Evolutionary conservation across 2,113 vertebrate species (phyloP).

Genomic region (Ploceus nigricollis): DNA sequence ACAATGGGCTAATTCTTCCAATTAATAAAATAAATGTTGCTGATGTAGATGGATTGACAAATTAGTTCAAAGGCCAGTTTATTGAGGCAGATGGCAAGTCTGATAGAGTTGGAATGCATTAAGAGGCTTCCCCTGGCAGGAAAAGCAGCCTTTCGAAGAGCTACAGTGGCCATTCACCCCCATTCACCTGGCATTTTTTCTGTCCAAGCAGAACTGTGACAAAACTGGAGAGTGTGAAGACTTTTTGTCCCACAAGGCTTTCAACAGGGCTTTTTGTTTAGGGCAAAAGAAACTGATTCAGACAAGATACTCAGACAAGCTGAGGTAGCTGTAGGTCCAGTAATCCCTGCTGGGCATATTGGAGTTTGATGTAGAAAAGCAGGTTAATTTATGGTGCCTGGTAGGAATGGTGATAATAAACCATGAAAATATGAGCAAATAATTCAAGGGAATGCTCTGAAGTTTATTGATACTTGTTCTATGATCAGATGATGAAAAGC

Average conservation of each 20-base stretch:
- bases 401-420: neutral
- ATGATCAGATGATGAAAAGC: neutral
- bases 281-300: neutral
- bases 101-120: conserved; percentile 8
- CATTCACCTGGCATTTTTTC: neutral
- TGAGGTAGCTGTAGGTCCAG: neutral
- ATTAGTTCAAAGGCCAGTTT: conserved; percentile 61
- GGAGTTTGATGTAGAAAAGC: neutral
- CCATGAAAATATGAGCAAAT: neutral
- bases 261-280: neutral
- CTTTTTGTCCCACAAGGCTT: neutral
- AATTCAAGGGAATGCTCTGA: neutral
- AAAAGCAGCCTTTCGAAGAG: neutral
- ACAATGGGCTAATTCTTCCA: conserved; percentile 80
- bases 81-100: conserved; percentile 39
- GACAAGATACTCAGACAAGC: neutral
- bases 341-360: neutral
- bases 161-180: neutral
- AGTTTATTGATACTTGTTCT: neutral
- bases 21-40: conserved; percentile 73
- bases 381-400: neutral
- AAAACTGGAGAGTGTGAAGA: neutral
- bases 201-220: neutral
- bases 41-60: conserved; percentile 68
- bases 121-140: neutral